Conservation (phyloP, 2,888 invertebrate genomes). For the Drosophila melanosoma region DNA sequence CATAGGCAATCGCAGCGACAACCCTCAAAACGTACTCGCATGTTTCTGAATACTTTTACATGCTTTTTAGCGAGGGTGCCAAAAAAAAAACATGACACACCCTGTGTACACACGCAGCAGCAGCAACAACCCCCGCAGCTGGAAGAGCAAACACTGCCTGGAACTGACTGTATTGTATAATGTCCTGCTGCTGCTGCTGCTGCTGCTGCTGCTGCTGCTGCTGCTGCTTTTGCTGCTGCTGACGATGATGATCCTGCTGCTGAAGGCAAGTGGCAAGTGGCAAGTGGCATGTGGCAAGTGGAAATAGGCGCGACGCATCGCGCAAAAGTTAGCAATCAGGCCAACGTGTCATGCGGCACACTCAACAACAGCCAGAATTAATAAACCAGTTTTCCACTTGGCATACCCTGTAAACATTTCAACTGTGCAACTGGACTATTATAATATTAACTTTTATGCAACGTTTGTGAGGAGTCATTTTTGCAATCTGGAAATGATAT, state of each 20-base stretch:
- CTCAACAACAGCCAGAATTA: conserved; percentile 41
- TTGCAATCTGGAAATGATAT: not conserved
- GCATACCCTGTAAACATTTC: not conserved
- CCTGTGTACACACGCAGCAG: conserved; percentile 28
- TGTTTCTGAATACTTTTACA: conserved; percentile 44
- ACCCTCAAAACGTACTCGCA: conserved; percentile 33
- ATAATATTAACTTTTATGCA: not conserved
- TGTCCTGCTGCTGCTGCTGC: conserved; percentile 10
- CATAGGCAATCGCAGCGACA: conserved; percentile 7
- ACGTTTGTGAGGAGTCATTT: not conserved
- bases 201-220: conserved; percentile 31
- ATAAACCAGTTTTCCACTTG: conserved; percentile 65
- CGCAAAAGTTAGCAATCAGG: conserved; percentile 57
- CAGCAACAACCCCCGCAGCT: conserved; percentile 47
- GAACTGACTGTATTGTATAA: conserved; percentile 63
- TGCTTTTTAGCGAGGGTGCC: conserved; percentile 25
- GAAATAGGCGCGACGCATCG: conserved; percentile 59
- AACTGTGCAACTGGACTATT: not conserved
- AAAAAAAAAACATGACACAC: conserved; percentile 42
- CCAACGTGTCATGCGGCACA: conserved; percentile 67
- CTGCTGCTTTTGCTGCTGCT: not conserved
- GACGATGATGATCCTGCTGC: conserved; percentile 43
- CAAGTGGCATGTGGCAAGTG: conserved; percentile 47
- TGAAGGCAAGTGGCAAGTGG: conserved; percentile 16
- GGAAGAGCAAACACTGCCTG: conserved; percentile 46